Evolutionary conservation across 2,888 invertebrate species (phyloP), one percentile per base, ranked within the genome.

Genomic region (Mythimna pallens): DNA sequence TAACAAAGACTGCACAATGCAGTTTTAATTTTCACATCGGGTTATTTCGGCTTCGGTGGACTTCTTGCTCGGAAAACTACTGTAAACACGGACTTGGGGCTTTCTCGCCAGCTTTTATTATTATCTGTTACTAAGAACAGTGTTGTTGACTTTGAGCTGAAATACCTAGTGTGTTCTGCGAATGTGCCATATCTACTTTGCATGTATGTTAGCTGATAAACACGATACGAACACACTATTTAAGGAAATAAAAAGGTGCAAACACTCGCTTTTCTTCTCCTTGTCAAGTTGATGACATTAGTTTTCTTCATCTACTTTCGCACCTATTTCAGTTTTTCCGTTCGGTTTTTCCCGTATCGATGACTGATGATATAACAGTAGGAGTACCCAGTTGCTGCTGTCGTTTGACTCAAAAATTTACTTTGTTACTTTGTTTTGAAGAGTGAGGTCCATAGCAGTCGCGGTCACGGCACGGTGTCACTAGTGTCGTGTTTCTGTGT

Each of bases 1-100:
- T 76, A 83, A 85, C 83, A 83, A 80, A 86, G 82, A 79, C 83
- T 82, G 75, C 81, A 82, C 84, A 80, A 82, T 82, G 80, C 79
- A 85, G 88, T 88, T 88, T 88, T 88, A 88, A 88, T 88, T 88
- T 86, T 87, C 88, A 74, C 85, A 79, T 87, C 84, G 88, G 83
- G 82, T 87, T 88, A 85, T 87, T 88, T 88, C 85, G 83, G 85
- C 86, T 86, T 84, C 80, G 82, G 75, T 85, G 83, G 82, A 85
- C 82, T 80, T 81, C 84, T 81, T 75, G 62, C 68, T 58, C 47
- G 75, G 75, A 25, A 7, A 22, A 73, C 77, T 64, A 80, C 76
- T 63, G 47, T 47, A 30, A 58, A 8, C 70, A 63, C 61, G 63
- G 30, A 82, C 79, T 69, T 75, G 59, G 66, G 7, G 25, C 73